phyloP scores from a whole-genome alignment of 2,113 vertebrate species.

The Bos indicus region DNA sequence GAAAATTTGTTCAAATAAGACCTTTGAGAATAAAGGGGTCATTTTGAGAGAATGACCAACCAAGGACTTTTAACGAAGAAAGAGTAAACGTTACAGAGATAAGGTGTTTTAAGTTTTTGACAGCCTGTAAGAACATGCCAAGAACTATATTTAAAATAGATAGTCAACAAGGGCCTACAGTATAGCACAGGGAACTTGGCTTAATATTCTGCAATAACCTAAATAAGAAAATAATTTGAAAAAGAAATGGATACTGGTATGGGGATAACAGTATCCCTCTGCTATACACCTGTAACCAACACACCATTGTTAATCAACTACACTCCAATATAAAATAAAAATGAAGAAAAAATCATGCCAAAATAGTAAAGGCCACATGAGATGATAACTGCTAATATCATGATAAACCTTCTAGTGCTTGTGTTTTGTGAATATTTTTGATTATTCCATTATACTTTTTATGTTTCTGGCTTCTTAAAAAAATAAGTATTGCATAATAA shows the following conservation, averaged over 20 bases:
- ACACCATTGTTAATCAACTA: background rate
- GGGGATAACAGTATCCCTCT: background rate
- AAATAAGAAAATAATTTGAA: background rate
- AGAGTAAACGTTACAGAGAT: background rate
- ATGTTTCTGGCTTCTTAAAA: background rate
- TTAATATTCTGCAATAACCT: background rate
- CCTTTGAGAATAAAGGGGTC: background rate
- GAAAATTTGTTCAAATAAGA: constrained; percentile 38
- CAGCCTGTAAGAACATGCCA: background rate
- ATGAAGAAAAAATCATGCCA: background rate
- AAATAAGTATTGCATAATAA: background rate
- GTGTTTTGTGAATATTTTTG: background rate
- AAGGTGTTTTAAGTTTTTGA: background rate
- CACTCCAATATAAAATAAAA: background rate
- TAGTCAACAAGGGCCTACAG: background rate
- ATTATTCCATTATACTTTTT: background rate
- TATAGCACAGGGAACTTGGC: background rate
- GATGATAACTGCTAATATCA: background rate
- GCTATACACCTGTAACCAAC: background rate
- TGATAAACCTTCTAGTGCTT: background rate
- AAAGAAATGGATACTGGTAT: background rate
- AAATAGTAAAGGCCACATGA: background rate
- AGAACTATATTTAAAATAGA: background rate
- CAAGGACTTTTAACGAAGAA: background rate
- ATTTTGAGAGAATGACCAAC: constrained; percentile 28